Evolutionary conservation across 2,113 vertebrate species (phyloP).

Genomic region (Mastomys coucha): DNA sequence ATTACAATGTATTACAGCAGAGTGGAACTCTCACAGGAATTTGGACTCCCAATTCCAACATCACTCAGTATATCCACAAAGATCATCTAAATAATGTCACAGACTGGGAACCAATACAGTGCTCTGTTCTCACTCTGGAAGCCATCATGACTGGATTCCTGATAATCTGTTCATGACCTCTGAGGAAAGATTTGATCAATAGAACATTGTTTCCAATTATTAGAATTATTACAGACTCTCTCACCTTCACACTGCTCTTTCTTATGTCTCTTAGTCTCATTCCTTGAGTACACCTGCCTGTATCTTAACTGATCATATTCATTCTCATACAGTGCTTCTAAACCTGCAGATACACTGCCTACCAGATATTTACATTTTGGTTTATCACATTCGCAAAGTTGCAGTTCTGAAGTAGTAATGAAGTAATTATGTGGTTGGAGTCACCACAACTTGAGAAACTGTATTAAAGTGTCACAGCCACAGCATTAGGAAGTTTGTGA

Average conservation of each 20-base stretch:
- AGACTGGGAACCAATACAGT: background rate
- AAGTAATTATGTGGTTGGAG: background rate
- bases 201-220: background rate
- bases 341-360: background rate
- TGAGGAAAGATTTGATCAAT: background rate
- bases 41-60: background rate
- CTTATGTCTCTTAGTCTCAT: background rate
- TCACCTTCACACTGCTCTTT: background rate
- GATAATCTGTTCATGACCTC: background rate
- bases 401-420: background rate
- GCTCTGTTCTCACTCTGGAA: background rate
- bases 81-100: background rate
- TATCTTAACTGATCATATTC: background rate
- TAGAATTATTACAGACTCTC: background rate
- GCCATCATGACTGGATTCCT: background rate
- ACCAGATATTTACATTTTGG: background rate
- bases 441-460: background rate
- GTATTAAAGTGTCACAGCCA: background rate
- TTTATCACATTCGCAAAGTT: background rate
- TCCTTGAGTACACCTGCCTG: background rate
- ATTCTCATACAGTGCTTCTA: background rate
- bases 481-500: background rate
- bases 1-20: background rate
- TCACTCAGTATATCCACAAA: background rate
- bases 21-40: background rate